Base-by-base conservation (phyloP, 2,797 vertebrate species). In the Trematomus bernacchii region DNA sequence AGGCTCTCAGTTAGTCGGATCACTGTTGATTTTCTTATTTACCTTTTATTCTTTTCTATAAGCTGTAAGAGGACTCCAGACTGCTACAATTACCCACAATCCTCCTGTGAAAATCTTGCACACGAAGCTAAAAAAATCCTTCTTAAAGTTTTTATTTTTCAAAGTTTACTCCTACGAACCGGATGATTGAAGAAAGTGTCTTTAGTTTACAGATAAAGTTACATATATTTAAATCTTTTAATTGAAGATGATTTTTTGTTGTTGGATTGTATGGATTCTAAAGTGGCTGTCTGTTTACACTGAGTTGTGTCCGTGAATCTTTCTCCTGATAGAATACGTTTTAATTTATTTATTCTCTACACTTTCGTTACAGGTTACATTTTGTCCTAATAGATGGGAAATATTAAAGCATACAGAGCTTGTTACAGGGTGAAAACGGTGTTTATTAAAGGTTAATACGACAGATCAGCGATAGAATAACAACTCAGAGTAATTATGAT, bases 261-360 rank as follows among this genome's bases (percentile, higher is more conserved):
- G 13, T 27, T 82, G 57, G 15, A 10, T 14, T 66, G 46, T 75
- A 15, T 73, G 47, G 19, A 43, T 65, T 58, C 18, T 58, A 10
- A 44, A 54, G 30, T 63, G 46, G 40, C 18, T 78, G 37, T 70
- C 18, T 72, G 53, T 72, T 33, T 73, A 40, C 19, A 27, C n/a
- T 42, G 13, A 67, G 40, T 79, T 37, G 23, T 64, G 52, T 72
- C 2, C 13, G 44, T 68, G 57, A 69, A 27, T 66, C 10, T 73
- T 71, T 50, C 27, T 27, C 64, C 15, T 16, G 2, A 40, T 66
- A 3, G 12, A 62, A 33, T 76, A n/a, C 14, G 23, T 12, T 51
- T 62, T 27, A 19, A 68, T 65, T 71, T 82, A 85, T 84, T 86
- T 80, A 61, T 83, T 88, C 23, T 82, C 6, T 53, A 6, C 59